These are phyloP conservation scores for Reinhardtius hippoglossoides DNA, from an alignment of 2,113 vertebrate genomes.

Conservation along the genomic window DNA sequence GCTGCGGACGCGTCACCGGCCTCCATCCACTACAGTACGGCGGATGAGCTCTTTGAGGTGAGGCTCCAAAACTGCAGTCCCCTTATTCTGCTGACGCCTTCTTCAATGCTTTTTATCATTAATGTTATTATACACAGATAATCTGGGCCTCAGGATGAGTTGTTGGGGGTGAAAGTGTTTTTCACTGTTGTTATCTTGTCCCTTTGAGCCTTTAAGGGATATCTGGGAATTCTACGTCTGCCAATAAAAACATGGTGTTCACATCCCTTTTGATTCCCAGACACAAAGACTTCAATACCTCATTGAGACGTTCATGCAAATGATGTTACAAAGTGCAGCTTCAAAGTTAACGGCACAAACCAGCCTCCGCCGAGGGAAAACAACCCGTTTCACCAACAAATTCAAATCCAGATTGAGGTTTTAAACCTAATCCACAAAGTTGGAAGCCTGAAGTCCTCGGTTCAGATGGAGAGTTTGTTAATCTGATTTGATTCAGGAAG, in stretches of 20 bases:
- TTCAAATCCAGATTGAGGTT: slow-evolving; percentile 3
- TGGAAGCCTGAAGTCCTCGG: background rate
- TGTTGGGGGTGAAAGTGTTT: background rate
- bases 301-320: no score
- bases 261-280: background rate
- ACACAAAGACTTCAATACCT: background rate
- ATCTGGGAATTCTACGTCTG: background rate
- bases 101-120: background rate
- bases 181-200: background rate
- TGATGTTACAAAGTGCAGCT: background rate
- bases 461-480: background rate
- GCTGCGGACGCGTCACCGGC: slow-evolving; percentile 81
- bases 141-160: background rate
- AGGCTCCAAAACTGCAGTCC: background rate
- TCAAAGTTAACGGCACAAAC: background rate
- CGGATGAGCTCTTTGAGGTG: slow-evolving; percentile 96
- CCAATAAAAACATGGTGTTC: background rate
- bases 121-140: background rate
- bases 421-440: slow-evolving; percentile 14
- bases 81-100: background rate
- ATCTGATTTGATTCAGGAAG: background rate
- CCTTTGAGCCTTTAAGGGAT: background rate
- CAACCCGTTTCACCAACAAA: background rate
- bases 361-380: background rate
- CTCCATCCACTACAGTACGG: slow-evolving; percentile 90